Conservation (phyloP, 2,797 vertebrate species). For the Gadopsis bispinosus region DNA sequence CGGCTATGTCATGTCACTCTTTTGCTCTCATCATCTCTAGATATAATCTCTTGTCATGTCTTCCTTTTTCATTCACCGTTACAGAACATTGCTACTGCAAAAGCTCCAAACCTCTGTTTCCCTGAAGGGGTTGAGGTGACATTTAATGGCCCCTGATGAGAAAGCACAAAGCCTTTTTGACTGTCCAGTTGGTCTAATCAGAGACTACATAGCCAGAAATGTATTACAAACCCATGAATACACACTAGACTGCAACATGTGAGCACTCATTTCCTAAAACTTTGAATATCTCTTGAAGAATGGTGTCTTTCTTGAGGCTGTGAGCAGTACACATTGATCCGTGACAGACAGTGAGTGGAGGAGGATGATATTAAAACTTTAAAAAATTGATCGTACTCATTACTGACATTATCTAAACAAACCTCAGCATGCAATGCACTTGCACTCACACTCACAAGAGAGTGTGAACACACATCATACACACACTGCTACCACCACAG, state of each 20-base stretch:
- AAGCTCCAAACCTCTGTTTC: constrained; percentile 24
- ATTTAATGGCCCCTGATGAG: constrained; percentile 17
- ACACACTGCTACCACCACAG: constrained; percentile 62
- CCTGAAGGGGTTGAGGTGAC: constrained; percentile 8
- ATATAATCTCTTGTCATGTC: constrained; percentile 42
- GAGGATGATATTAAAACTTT: constrained; percentile 11
- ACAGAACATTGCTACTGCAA: constrained; percentile 10
- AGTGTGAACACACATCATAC: constrained; percentile 34
- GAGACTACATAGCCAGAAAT: constrained; percentile 13
- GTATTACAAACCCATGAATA: background rate
- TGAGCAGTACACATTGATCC: constrained; percentile 3
- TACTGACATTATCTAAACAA: constrained; percentile 61
- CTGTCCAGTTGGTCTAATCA: constrained; percentile 17
- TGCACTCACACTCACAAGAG: constrained; percentile 30
- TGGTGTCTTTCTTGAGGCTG: constrained; percentile 5
- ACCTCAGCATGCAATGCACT: constrained; percentile 17
- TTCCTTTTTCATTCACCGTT: constrained; percentile 22
- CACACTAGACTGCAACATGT: background rate
- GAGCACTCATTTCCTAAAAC: background rate
- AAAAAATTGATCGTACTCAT: constrained; percentile 31
- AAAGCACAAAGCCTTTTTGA: constrained; percentile 7
- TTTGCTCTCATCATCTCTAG: constrained; percentile 17
- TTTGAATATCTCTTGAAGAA: background rate
- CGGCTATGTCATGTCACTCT: constrained; percentile 31
- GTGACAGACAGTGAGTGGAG: constrained; percentile 8